Evolutionary conservation across 2,797 vertebrate species (phyloP), one percentile per base, ranked within the genome.

Genomic region (Pelobates cultripes): DNA sequence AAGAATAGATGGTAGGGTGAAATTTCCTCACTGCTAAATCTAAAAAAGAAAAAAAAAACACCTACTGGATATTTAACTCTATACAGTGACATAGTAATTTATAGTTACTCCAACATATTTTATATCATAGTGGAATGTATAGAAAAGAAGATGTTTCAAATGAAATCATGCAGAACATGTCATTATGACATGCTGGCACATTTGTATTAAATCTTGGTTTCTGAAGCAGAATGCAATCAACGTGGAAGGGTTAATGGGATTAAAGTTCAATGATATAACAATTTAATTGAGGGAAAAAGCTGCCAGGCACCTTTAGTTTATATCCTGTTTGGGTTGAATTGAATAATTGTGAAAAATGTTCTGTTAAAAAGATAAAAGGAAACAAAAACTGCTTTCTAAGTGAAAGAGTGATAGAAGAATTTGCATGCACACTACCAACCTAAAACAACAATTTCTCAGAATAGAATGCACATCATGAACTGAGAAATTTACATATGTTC

Each of bases 361-460:
- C 15, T 60, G 28, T 47, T 81, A 53, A 61, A 51, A 70, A 63
- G 41, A 55, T 17, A 75, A 55, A 10, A 70, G 60, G 13, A 75
- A 8, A 74, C n/a, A 42, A 7, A 51, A 51, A 5, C 47, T 10
- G 42, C 55, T 61, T 47, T 43, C 14, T 74, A 14, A 74, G 17
- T 75, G 57, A 67, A 78, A 17, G 73, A 74, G 75, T 80, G 73
- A 81, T 88, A 82, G 86, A 43, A n/a, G 10, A 82, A 83, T 86
- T 87, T 87, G 76, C 87, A 88, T 88, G 81, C 85, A 88, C 87
- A 89, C 79, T 73, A 82, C 81, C 76, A 85, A 43, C 80, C 83
- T 73, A 67, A 80, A 80, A 72, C 71, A 7, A 67, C 83, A 79
- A 85, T 57, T 42, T 43, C 43, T 53, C 14, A 63, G 72, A 81